Percentiles rank a stretch among this genome's conserved stretches.
Conservation (phyloP, 2,888 invertebrate genomes). For the Chironomus riparius region DNA sequence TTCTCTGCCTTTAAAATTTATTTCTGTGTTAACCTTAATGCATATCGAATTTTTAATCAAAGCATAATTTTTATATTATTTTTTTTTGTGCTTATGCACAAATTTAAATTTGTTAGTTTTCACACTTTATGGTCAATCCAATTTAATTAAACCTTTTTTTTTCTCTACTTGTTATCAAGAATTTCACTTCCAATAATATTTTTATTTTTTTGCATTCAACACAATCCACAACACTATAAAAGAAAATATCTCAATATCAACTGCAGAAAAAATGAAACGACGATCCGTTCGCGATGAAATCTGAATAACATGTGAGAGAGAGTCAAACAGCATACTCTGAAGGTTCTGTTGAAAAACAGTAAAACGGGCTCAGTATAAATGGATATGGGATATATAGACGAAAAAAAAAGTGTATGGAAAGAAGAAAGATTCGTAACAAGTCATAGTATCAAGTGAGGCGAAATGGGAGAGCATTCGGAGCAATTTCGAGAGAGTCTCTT, state of each 20-base stretch:
- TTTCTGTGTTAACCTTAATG: background rate
- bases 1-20: background rate
- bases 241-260: no score
- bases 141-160: background rate
- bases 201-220: no score
- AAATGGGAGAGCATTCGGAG: background rate
- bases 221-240: no score
- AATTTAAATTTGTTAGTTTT: background rate
- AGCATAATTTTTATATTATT: slow-evolving; percentile 18
- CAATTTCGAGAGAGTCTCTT: no score
- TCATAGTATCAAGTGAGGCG: background rate
- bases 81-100: background rate
- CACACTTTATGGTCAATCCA: background rate
- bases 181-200: background rate
- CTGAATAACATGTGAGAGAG: slow-evolving; percentile 21
- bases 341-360: no score
- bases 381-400: no score
- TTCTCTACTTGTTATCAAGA: background rate
- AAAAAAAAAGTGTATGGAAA: no score
- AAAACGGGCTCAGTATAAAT: no score
- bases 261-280: background rate
- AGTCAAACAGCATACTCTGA: background rate
- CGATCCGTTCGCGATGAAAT: slow-evolving; percentile 18
- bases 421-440: no score
- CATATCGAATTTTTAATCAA: slow-evolving; percentile 20